phyloP scores from a whole-genome alignment of 2,888 invertebrate genomes.

The Anticlea derivata region DNA sequence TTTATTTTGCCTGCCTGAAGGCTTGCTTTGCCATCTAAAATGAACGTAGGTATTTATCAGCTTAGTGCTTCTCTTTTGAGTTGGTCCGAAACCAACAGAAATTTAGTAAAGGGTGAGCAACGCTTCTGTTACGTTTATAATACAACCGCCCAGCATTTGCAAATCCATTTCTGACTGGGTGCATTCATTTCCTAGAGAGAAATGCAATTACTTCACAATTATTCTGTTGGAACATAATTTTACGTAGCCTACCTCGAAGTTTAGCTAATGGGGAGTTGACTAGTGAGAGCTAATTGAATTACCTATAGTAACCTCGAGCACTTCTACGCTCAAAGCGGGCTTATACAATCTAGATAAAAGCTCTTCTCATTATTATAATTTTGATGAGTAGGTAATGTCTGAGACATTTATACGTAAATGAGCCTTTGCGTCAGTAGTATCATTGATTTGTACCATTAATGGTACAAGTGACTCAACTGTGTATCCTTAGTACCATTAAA shows the following conservation, averaged over 20 bases:
- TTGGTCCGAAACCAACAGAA: too few species aligned
- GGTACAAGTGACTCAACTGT: too few species aligned
- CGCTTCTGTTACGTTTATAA: too few species aligned
- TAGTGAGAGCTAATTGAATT: slow-evolving; percentile 28
- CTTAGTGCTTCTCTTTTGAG: too few species aligned
- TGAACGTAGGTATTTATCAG: too few species aligned
- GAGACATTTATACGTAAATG: too few species aligned
- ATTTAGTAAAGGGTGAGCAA: too few species aligned
- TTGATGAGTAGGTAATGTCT: background rate
- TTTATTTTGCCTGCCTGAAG: too few species aligned
- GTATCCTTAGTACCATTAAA: too few species aligned
- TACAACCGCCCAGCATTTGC: background rate
- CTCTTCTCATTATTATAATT: slow-evolving; percentile 10
- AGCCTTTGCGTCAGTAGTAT: too few species aligned
- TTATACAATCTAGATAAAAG: slow-evolving; percentile 35
- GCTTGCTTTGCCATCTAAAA: too few species aligned
- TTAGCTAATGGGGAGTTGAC: slow-evolving; percentile 14
- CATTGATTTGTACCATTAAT: too few species aligned
- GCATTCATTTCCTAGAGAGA: slow-evolving; percentile 1
- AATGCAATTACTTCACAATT: slow-evolving; percentile 4
- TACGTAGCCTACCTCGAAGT: slow-evolving; percentile 4
- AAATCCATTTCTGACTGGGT: background rate
- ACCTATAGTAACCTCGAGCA: slow-evolving; percentile 22
- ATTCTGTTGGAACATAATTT: slow-evolving; percentile 8
- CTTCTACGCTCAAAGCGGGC: slow-evolving; percentile 27